A percentile compares a stretch with the other conserved stretches of the same genome.
Conservation (phyloP, 2,113 vertebrate species). For the Bambusicola thoracicus region DNA sequence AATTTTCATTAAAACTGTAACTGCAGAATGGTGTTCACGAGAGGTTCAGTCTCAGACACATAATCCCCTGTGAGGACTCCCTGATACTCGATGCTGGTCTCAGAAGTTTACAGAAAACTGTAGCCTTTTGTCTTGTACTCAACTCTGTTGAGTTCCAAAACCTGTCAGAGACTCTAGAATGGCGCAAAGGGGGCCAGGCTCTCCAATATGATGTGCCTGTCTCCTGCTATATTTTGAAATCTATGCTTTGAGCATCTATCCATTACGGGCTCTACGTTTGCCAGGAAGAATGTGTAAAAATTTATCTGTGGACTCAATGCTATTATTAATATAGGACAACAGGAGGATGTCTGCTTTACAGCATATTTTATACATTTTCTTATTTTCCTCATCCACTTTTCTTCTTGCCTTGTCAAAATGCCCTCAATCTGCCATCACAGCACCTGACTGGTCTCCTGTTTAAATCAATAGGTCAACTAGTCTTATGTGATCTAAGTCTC, state of each 20-base stretch:
- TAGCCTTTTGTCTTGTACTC: neutral
- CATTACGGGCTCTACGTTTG: neutral
- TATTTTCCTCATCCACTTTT: neutral
- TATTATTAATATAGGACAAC: neutral
- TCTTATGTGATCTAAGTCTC: neutral
- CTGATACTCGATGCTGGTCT: neutral
- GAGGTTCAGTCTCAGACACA: neutral
- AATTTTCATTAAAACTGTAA: constrained; percentile 74
- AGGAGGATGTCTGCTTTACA: neutral
- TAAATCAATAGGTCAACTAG: neutral
- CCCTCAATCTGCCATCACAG: neutral
- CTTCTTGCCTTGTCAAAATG: neutral
- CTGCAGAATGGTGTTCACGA: constrained; percentile 24
- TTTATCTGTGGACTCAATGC: neutral
- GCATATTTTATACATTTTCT: neutral
- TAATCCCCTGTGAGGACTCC: neutral
- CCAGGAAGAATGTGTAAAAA: neutral
- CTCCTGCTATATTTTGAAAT: neutral
- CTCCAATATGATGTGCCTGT: rapidly evolving
- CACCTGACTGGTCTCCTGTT: neutral
- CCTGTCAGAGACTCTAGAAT: neutral
- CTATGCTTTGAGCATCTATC: neutral
- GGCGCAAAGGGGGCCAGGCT: neutral
- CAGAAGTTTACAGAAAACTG: neutral
- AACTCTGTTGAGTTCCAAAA: neutral